These are phyloP conservation scores for Lutraria lutraria DNA, from an alignment of 2,888 invertebrate genomes.

Conservation along the genomic window DNA sequence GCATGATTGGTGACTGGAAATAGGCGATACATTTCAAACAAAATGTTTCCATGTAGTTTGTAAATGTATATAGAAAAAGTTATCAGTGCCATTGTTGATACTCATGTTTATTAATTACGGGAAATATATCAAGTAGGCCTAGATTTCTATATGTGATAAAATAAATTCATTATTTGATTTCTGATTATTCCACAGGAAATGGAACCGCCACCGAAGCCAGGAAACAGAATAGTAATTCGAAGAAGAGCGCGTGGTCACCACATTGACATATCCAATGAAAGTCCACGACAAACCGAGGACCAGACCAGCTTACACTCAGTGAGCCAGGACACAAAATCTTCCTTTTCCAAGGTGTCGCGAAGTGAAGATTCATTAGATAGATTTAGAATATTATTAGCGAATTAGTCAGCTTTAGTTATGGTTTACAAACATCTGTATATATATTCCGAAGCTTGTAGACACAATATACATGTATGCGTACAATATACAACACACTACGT, in stretches of 20 bases:
- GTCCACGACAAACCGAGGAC: conserved; percentile 34
- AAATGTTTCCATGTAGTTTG: too few relatives aligned
- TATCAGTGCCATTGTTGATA: too few relatives aligned
- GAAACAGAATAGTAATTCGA: conserved; percentile 79
- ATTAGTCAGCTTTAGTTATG: background rate
- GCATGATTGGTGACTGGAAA: too few relatives aligned
- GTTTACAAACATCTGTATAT: too few relatives aligned
- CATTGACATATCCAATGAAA: conserved; percentile 52
- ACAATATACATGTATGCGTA: too few relatives aligned
- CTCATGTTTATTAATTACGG: too few relatives aligned
- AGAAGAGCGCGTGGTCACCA: conserved; percentile 56
- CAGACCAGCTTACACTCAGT: conserved; percentile 7
- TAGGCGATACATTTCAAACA: too few relatives aligned
- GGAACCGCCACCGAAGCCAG: conserved; percentile 78
- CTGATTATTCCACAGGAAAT: conserved; percentile 70
- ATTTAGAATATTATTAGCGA: conserved; percentile 57
- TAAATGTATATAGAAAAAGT: too few relatives aligned
- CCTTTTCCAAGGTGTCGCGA: conserved; percentile 27
- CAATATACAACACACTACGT: too few relatives aligned
- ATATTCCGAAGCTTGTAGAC: too few relatives aligned
- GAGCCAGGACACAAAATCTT: conserved; percentile 20
- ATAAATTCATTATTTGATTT: background rate
- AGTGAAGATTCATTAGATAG: conserved; percentile 48
- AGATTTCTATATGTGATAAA: too few relatives aligned
- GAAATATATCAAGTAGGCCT: too few relatives aligned